Conservation (phyloP, 2,113 vertebrate species). For the Stigmatopora argus region DNA sequence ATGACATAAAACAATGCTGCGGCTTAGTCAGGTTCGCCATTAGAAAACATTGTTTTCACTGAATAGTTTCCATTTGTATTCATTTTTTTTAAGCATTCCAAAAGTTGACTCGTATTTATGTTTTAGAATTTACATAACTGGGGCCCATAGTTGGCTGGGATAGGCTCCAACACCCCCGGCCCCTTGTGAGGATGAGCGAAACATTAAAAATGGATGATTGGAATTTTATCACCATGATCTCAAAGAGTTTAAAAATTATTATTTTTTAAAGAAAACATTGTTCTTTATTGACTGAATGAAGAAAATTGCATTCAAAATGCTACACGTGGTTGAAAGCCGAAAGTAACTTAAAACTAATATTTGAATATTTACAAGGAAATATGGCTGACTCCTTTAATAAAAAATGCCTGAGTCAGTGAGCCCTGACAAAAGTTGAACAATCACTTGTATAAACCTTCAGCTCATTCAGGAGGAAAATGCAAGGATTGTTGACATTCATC, state of each 20-base stretch:
- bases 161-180: no score
- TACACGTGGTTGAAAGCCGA: conserved; percentile 32
- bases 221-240: no score
- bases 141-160: no score
- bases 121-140: no score
- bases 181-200: no score
- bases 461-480: conserved; percentile 24
- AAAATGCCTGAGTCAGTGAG: conserved; percentile 29
- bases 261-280: no score
- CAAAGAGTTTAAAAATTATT: no score
- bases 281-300: no score
- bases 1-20: conserved; percentile 39
- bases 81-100: not conserved
- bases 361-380: conserved; percentile 8
- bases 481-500: conserved; percentile 16
- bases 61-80: no score
- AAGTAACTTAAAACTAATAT: conserved; percentile 40
- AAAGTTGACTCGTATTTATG: not conserved
- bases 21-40: not conserved
- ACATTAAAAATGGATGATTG: no score
- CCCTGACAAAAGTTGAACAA: conserved; percentile 26
- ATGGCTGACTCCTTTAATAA: conserved; percentile 22
- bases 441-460: conserved; percentile 36
- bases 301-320: conserved; percentile 19
- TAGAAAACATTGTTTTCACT: no score